These are phyloP conservation scores for Drosophila parvula DNA, from an alignment of 1,140 invertebrate genomes.

Conservation along the genomic window DNA sequence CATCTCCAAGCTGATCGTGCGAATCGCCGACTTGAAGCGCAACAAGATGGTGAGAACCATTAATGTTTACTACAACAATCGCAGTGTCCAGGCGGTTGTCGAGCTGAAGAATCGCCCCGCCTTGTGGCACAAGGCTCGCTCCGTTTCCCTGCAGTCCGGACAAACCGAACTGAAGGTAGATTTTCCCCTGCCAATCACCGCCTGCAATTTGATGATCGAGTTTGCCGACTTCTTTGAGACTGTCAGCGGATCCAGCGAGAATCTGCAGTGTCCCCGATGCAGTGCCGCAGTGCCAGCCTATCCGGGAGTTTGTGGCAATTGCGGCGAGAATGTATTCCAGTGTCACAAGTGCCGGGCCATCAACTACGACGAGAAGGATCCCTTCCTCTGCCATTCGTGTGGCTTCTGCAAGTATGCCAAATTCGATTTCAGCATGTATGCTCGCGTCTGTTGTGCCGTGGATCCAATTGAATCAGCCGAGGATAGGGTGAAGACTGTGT, in stretches of 20 bases:
- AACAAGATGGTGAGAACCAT: slow-evolving; percentile 98
- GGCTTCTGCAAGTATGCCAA: slow-evolving; percentile 99
- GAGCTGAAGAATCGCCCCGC: slow-evolving; percentile 95
- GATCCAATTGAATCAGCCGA: slow-evolving; percentile 99
- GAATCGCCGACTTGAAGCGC: slow-evolving; percentile 97
- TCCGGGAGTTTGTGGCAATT: slow-evolving; percentile 98
- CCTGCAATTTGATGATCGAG: slow-evolving; percentile 99
- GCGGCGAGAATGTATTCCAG: slow-evolving; percentile 99
- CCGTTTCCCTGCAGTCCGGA: slow-evolving; percentile 93
- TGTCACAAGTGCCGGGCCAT: slow-evolving; percentile 99
- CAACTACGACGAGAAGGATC: slow-evolving; percentile 99
- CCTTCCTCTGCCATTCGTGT: slow-evolving; percentile 98
- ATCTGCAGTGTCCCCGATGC: slow-evolving; percentile 97
- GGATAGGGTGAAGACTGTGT: slow-evolving; percentile 97
- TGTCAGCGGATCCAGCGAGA: slow-evolving; percentile 92
- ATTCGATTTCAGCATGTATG: slow-evolving; percentile 97
- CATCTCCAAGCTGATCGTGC: slow-evolving; percentile 96
- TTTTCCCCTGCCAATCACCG: slow-evolving; percentile 97
- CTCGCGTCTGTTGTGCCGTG: slow-evolving; percentile 96
- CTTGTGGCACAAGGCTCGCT: slow-evolving; percentile 98
- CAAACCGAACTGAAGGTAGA: slow-evolving; percentile 98
- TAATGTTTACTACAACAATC: slow-evolving; percentile 98
- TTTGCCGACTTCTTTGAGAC: slow-evolving; percentile 99
- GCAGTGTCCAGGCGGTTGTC: slow-evolving; percentile 97
- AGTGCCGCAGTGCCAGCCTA: slow-evolving; percentile 98